Evolutionary conservation across 2,113 vertebrate species (phyloP), one percentile per base, ranked within the genome.

Genomic region (Erpornis zantholeuca): DNA sequence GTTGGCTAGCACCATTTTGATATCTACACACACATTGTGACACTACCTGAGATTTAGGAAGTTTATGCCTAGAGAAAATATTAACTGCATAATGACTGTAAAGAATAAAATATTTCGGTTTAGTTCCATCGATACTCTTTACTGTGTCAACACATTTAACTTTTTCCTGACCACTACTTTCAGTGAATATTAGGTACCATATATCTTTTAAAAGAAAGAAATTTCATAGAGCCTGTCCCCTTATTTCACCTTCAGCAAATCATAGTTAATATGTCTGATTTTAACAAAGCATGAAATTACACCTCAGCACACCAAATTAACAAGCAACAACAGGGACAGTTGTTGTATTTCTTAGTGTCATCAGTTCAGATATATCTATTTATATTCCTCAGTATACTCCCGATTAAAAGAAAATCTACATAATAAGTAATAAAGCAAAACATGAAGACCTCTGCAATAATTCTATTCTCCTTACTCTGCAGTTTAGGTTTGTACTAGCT

Each of bases 201-300:
- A 50, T 38, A 53, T 57, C 92, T 82, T 61, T 73, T 57, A 80
- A 63, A 92, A 57, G 12, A 82, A 25, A 64, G 22, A 83, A 33
- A 12, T 78, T 78, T 88, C n/a, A 40, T 1, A 0, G 63, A 93
- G 21, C 13, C 7, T 73, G 35, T 84, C 33, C 61, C 77, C 31
- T 86, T 77, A 66, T 77, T 92, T 96, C 72, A 94, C 88, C 84
- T 96, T 96, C 71, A 96, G 57, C 22, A 82, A 86, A 92, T 57
- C 86, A 88, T 15, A 81, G 47, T 65, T 94, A 71, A 76, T 40
- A 35, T 27, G 33, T 91, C 40, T 84, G 45, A 91, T 96, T 97
- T 95, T 92, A 94, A 96, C 38, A 88, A 96, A 83, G 87, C 89
- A 93, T 93, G 70, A 96, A 96, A 96, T 97, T 96, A 92, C 64